Conservation (phyloP, 2,113 vertebrate species). For the Gallinago jamesoni region DNA sequence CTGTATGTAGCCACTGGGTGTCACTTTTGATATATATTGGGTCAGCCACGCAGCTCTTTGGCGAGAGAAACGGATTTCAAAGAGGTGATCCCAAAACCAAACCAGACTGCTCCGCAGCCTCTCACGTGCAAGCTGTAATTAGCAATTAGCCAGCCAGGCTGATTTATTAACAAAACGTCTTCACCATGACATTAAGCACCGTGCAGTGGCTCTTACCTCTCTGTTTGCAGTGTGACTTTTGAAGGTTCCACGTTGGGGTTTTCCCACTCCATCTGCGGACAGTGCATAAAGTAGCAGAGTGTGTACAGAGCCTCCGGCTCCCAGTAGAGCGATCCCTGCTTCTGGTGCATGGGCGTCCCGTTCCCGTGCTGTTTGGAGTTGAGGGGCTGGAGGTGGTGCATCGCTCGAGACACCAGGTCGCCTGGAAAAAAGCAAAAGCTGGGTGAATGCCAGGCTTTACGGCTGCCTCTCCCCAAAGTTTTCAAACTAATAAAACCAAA, state of each 20-base stretch:
- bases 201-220: slow-evolving; percentile 81
- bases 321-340: slow-evolving; percentile 88
- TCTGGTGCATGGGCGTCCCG: slow-evolving; percentile 89
- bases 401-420: slow-evolving; percentile 94
- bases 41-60: slow-evolving; percentile 8
- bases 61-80: slow-evolving; percentile 32
- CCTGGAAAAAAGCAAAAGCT: slow-evolving; percentile 74
- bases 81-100: slow-evolving; percentile 38
- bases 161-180: background rate
- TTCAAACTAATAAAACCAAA: background rate
- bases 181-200: background rate
- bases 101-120: background rate
- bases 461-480: background rate
- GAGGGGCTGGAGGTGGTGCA: slow-evolving; percentile 95
- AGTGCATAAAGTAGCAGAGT: slow-evolving; percentile 99
- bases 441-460: background rate
- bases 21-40: slow-evolving; percentile 72
- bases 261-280: slow-evolving; percentile 98
- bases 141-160: slow-evolving; percentile 44
- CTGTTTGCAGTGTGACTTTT: slow-evolving; percentile 92
- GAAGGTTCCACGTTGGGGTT: slow-evolving; percentile 96
- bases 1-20: slow-evolving; percentile 68
- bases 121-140: background rate
- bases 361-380: slow-evolving; percentile 89
- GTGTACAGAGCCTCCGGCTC: slow-evolving; percentile 95